phyloP scores from a whole-genome alignment of 1,140 invertebrate genomes.

The Cotesia glomerata region DNA sequence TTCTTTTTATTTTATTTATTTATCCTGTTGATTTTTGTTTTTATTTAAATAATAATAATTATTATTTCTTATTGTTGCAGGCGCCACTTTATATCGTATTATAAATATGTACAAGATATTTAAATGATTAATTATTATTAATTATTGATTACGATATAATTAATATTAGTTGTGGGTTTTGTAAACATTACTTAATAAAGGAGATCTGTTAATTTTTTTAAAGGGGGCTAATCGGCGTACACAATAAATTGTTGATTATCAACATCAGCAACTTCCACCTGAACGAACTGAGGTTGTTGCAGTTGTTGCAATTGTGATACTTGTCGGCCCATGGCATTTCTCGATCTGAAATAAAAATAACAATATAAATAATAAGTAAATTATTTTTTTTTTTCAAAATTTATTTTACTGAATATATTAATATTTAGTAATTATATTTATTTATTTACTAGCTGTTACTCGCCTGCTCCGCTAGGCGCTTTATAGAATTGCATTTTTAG shows the following conservation, averaged over 20 bases:
- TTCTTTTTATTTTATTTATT: constrained; percentile 41
- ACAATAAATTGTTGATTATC: constrained; percentile 74
- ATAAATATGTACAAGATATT: constrained; percentile 62
- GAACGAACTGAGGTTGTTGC: constrained; percentile 70
- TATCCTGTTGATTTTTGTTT: constrained; percentile 31
- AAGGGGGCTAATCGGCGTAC: constrained; percentile 70
- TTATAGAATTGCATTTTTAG: too few relatives aligned
- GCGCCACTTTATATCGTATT: constrained; percentile 48
- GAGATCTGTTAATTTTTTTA: constrained; percentile 49
- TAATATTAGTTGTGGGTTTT: constrained; percentile 51
- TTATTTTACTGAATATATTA: too few relatives aligned
- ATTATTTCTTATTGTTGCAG: constrained; percentile 37
- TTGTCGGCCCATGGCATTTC: constrained; percentile 66
- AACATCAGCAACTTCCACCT: constrained; percentile 70
- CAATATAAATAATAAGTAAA: constrained; percentile 17
- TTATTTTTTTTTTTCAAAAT: not conserved
- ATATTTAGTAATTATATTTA: too few relatives aligned
- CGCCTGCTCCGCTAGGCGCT: too few relatives aligned
- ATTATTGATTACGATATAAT: constrained; percentile 58
- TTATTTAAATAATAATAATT: constrained; percentile 34
- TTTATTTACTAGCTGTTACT: too few relatives aligned
- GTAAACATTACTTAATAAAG: constrained; percentile 14
- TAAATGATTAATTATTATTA: constrained; percentile 45
- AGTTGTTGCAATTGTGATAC: constrained; percentile 66
- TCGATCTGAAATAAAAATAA: constrained; percentile 59